Evolutionary conservation across 2,888 invertebrate species (phyloP).

Genomic region (Microctonus hyperodae): DNA sequence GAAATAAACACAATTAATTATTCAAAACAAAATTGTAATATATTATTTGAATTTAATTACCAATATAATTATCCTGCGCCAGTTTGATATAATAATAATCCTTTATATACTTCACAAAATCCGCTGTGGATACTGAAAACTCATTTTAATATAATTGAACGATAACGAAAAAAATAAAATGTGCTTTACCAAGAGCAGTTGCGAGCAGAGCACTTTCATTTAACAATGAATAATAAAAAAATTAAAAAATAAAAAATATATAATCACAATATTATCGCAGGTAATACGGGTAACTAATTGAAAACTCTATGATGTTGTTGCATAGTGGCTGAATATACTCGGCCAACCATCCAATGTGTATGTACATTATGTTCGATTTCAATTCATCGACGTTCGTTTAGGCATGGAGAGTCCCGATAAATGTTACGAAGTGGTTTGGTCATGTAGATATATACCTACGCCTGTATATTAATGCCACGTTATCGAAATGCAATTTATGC

Average conservation of each 20-base stretch:
- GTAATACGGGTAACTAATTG: constrained; percentile 12
- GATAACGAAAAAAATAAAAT: not conserved
- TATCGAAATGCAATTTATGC: constrained; percentile 49
- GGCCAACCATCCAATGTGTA: constrained; percentile 15
- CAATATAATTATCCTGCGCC: not conserved
- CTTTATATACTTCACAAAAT: not conserved
- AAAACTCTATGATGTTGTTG: constrained; percentile 23
- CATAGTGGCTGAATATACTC: constrained; percentile 6
- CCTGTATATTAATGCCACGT: constrained; percentile 42
- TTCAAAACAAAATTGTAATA: not conserved
- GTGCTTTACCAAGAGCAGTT: not conserved
- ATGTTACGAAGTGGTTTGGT: constrained; percentile 41
- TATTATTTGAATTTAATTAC: not conserved
- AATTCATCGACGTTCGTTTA: constrained; percentile 39
- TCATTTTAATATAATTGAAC: not conserved
- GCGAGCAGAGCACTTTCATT: not conserved
- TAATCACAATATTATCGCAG: constrained; percentile 14
- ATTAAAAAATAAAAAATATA: constrained; percentile 9
- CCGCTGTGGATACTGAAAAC: not conserved
- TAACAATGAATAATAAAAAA: too few relatives aligned
- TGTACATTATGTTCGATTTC: constrained; percentile 46
- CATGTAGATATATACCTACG: constrained; percentile 28
- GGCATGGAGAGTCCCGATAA: constrained; percentile 44
- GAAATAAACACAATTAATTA: not conserved
- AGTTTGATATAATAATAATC: not conserved